Evolutionary conservation across 2,797 vertebrate species (phyloP).

Genomic region (Botia almorhae): DNA sequence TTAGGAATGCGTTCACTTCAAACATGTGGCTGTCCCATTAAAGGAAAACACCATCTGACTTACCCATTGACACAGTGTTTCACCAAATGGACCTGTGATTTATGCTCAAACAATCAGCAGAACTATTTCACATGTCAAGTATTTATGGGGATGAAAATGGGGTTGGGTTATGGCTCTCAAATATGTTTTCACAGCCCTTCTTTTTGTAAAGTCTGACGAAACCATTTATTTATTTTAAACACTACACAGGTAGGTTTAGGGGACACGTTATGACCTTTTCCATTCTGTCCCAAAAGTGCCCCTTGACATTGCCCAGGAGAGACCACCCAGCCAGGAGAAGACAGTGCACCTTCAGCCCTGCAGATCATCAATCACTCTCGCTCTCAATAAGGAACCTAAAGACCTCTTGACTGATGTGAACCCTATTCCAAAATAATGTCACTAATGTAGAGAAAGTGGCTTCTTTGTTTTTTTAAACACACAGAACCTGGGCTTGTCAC

Average conservation of each 20-base stretch:
- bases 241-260: constrained; percentile 51
- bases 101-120: constrained; percentile 36
- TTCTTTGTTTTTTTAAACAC: constrained; percentile 57
- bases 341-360: constrained; percentile 59
- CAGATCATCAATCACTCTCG: constrained; percentile 62
- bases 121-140: neutral
- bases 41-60: constrained; percentile 42
- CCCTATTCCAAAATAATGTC: constrained; percentile 54
- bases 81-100: constrained; percentile 55
- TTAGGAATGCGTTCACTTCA: constrained; percentile 40
- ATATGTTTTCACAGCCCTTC: constrained; percentile 1
- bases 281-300: constrained; percentile 55
- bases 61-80: constrained; percentile 50
- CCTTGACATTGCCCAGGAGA: constrained; percentile 57
- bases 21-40: constrained; percentile 46
- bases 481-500: constrained; percentile 51
- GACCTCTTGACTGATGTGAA: constrained; percentile 52
- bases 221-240: constrained; percentile 3
- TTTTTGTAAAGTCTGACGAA: neutral
- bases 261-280: constrained; percentile 39
- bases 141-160: neutral
- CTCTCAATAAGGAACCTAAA: constrained; percentile 45
- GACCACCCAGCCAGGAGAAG: constrained; percentile 63
- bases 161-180: neutral
- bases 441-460: constrained; percentile 45